A percentile compares a stretch with the other conserved stretches of the same genome.
These are phyloP conservation scores for Ceraclea dissimilis DNA, from an alignment of 2,888 invertebrate genomes.

Conservation along the genomic window DNA sequence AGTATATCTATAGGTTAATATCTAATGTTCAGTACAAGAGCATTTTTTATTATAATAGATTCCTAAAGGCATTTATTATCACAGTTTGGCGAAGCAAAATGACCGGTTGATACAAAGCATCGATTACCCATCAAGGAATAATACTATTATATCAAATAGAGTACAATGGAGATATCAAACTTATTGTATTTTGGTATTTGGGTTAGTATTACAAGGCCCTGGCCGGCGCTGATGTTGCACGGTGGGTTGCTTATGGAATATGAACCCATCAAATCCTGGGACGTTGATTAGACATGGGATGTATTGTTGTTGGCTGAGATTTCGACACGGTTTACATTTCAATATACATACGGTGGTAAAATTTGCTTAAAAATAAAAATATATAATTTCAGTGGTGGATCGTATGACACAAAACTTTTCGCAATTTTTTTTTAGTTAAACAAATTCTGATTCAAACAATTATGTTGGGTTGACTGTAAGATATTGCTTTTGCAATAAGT, in stretches of 20 bases:
- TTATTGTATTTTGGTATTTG: conserved; percentile 16
- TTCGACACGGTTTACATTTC: conserved; percentile 24
- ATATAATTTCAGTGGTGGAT: too few species aligned
- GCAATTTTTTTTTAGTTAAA: too few species aligned
- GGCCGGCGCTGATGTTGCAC: background rate
- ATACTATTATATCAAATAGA: conserved; percentile 19
- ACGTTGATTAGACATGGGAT: conserved; percentile 21
- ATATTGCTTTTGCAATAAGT: too few species aligned
- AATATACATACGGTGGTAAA: conserved; percentile 6
- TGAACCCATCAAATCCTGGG: background rate
- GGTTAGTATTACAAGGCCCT: conserved; percentile 22
- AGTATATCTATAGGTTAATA: too few species aligned
- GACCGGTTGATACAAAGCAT: conserved; percentile 18
- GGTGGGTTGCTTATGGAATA: background rate
- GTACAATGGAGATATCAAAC: conserved; percentile 21
- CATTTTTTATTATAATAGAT: too few species aligned
- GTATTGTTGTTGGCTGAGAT: conserved; percentile 4
- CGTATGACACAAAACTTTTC: too few species aligned
- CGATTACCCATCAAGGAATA: conserved; percentile 22
- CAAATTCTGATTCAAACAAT: too few species aligned
- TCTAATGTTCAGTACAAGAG: too few species aligned
- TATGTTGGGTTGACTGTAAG: too few species aligned
- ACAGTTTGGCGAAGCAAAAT: conserved; percentile 19
- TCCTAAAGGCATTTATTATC: too few species aligned
- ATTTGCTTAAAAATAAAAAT: background rate